Conservation (phyloP, 2,888 invertebrate genomes). For the Resseliella maxima region DNA sequence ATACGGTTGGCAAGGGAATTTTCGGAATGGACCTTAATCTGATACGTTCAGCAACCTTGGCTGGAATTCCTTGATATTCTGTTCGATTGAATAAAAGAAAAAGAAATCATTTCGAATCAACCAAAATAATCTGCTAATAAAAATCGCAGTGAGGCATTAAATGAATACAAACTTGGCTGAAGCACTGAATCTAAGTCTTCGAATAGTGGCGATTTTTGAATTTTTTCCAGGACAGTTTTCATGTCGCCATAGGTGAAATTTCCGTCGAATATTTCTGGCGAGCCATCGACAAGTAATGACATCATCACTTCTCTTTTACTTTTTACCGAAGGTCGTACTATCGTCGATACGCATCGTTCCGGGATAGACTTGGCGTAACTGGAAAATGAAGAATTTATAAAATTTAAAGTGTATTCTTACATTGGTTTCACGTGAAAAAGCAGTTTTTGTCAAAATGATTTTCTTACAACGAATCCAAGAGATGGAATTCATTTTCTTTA, state of each 20-base stretch:
- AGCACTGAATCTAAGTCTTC: constrained; percentile 6
- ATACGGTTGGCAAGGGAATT: constrained; percentile 5
- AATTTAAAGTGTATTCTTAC: constrained; percentile 6
- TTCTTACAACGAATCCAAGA: constrained; percentile 13
- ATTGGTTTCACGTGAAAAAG: constrained; percentile 4
- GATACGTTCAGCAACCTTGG: constrained; percentile 6
- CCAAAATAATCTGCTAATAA: constrained; percentile 13
- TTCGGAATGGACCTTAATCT: constrained; percentile 13
- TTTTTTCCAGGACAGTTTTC: constrained; percentile 13
- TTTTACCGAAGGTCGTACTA: background rate
- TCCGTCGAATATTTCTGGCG: constrained; percentile 13
- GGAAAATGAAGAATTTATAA: constrained; percentile 13
- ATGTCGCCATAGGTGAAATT: constrained; percentile 13
- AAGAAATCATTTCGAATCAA: constrained; percentile 13
- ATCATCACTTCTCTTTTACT: constrained; percentile 13
- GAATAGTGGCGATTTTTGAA: constrained; percentile 13
- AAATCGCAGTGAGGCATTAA: constrained; percentile 13
- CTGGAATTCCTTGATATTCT: constrained; percentile 13
- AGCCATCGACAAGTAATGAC: constrained; percentile 13
- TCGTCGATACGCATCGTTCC: no score
- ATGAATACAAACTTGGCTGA: constrained; percentile 13
- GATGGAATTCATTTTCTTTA: background rate
- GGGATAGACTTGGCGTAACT: constrained; percentile 13
- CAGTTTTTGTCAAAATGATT: constrained; percentile 13
- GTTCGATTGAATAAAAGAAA: constrained; percentile 13